Evolutionary conservation across 2,888 invertebrate genomes (phyloP), one percentile per base, ranked within the genome.

Genomic region (Amiota communis): DNA sequence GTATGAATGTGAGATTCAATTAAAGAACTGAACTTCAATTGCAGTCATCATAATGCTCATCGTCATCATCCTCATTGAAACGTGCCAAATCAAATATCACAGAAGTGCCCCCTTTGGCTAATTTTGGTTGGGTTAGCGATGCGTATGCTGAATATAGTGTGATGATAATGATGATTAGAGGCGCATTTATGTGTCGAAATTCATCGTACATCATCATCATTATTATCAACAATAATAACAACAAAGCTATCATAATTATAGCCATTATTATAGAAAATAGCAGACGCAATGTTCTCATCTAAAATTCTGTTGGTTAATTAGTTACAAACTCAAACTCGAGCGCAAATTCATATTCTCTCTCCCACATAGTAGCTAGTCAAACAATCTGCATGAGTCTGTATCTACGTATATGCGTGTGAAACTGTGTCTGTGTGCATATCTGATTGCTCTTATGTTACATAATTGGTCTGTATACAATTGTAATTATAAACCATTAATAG

Each of bases 401-500:
- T 36, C n/a, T 9, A 36, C n/a, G n/a, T n/a, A n/a, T n/a, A n/a
- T 61, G 46, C 46, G 8, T 36, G 6, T 36, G 15, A 57, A 72
- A 17, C 47, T 61, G 15, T 71, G 59, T 51, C n/a, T 71, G 51
- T 36, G 36, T 36, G 36, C 6, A 36, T 36, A 36, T 36, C 36
- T 36, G 2, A 36, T 69, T 75, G 70, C 63, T 74, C 74, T 61
- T 61, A 61, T 61, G 61, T 71, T 80, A 82, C 85, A 67, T 82
- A 82, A 83, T 83, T 83, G 82, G 82, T 79, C 80, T 86, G 85
- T 80, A 83, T 86, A 82, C 84, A 84, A 81, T 79, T 80, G 82
- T 86, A 86, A 86, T 87, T 87, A 85, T 83, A 86, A 81, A 82
- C 87, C 87, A 84, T 86, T 86, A 86, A 84, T 87, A 82, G 80